Conservation (phyloP, 2,113 vertebrate genomes). For the Ctenodactylus gundi region DNA sequence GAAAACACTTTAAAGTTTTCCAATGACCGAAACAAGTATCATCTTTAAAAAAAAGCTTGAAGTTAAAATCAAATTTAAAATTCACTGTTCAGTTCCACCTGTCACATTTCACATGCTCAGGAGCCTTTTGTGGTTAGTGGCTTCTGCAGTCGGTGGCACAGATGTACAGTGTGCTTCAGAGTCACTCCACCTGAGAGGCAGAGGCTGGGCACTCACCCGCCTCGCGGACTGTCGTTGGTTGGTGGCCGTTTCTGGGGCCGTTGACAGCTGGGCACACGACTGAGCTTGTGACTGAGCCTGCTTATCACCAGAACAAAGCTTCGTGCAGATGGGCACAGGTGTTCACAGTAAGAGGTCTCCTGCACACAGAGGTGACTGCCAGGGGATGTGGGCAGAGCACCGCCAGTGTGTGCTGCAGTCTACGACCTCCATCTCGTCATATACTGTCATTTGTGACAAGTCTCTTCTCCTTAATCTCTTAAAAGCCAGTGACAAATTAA, state of each 20-base stretch:
- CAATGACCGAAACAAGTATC: neutral
- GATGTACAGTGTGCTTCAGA: neutral
- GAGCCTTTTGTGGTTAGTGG: neutral
- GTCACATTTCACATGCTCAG: neutral
- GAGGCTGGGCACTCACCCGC: neutral
- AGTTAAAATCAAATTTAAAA: neutral
- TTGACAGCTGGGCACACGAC: neutral
- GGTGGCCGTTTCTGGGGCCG: neutral
- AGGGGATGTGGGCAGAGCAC: neutral
- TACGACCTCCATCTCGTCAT: neutral
- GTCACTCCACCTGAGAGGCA: neutral
- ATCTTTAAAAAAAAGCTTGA: neutral
- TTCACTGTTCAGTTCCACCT: neutral
- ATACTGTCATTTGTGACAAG: neutral
- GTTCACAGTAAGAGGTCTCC: neutral
- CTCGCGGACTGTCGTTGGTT: neutral
- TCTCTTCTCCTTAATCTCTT: neutral
- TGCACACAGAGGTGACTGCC: neutral
- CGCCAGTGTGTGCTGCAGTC: fast-evolving
- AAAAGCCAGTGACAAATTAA: neutral
- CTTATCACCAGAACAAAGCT: neutral
- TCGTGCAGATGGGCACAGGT: neutral
- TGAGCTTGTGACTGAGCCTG: neutral
- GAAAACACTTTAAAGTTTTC: neutral
- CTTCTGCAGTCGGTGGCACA: neutral